Evolutionary conservation across 2,888 invertebrate species (phyloP).

Genomic region (Ophioninae sp.): DNA sequence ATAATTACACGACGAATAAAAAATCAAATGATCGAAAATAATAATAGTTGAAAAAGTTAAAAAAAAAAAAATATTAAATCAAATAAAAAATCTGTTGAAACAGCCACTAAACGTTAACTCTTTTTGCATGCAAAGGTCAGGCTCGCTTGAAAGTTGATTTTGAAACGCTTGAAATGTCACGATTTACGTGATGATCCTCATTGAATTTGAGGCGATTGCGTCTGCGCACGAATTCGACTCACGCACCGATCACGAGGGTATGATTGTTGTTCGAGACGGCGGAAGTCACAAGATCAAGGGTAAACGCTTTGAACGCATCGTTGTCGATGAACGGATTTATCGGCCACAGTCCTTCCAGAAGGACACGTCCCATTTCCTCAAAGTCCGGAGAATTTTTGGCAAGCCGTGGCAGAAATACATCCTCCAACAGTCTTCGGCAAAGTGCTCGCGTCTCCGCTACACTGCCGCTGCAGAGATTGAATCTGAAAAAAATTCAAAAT

Average conservation of each 20-base stretch:
- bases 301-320: slow-evolving; percentile 83
- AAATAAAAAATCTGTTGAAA: background rate
- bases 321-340: slow-evolving; percentile 85
- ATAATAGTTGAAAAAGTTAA: background rate
- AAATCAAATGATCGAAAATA: background rate
- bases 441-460: slow-evolving; percentile 85
- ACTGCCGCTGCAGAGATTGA: slow-evolving; percentile 86
- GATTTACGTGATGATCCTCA: background rate
- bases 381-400: slow-evolving; percentile 85
- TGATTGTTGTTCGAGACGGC: slow-evolving; percentile 77
- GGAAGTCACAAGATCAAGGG: slow-evolving; percentile 81
- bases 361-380: slow-evolving; percentile 84
- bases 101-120: background rate
- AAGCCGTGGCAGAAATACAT: slow-evolving; percentile 85
- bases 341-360: slow-evolving; percentile 87
- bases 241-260: slow-evolving; percentile 72
- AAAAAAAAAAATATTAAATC: background rate
- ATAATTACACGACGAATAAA: background rate
- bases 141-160: background rate
- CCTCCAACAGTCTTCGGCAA: slow-evolving; percentile 82
- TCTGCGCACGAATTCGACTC: background rate
- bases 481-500: slow-evolving; percentile 82
- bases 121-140: background rate
- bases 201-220: background rate
- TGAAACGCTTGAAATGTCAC: background rate